Evolutionary conservation across 2,113 vertebrate species (phyloP).

Genomic region (Chaenocephalus aceratus): DNA sequence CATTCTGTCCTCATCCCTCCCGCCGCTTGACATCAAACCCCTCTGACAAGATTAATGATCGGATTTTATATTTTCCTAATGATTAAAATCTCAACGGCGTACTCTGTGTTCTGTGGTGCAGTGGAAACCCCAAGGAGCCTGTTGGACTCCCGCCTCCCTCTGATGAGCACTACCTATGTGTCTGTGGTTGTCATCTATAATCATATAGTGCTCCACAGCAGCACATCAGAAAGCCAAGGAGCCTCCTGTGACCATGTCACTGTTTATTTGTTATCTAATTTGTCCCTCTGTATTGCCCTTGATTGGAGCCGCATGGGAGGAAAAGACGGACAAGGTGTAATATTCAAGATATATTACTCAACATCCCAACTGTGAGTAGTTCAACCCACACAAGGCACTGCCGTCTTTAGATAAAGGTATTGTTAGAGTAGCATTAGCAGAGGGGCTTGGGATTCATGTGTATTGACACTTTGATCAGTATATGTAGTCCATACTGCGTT

Average conservation of each 20-base stretch:
- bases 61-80: slow-evolving; percentile 69
- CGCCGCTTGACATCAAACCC: slow-evolving; percentile 51
- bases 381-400: slow-evolving; percentile 40
- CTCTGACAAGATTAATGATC: slow-evolving; percentile 67
- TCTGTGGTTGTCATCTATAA: slow-evolving; percentile 73
- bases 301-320: slow-evolving; percentile 59
- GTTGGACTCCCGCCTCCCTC: slow-evolving; percentile 38
- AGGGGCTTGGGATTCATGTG: slow-evolving; percentile 12
- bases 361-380: slow-evolving; percentile 56
- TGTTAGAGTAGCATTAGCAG: slow-evolving; percentile 46
- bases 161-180: slow-evolving; percentile 55
- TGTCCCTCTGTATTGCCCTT: slow-evolving; percentile 66
- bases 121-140: slow-evolving; percentile 34
- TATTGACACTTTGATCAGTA: slow-evolving; percentile 59
- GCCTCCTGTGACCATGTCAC: slow-evolving; percentile 63
- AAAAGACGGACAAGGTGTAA: slow-evolving; percentile 64
- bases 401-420: slow-evolving; percentile 45
- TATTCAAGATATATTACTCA: slow-evolving; percentile 70
- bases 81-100: slow-evolving; percentile 63
- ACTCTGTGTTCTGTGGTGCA: slow-evolving; percentile 35
- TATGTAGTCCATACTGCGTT: slow-evolving; percentile 35
- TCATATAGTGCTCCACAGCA: slow-evolving; percentile 62
- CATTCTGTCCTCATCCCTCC: slow-evolving; percentile 60
- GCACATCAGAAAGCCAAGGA: slow-evolving; percentile 36
- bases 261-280: slow-evolving; percentile 75